Conservation (phyloP, 2,888 invertebrate genomes). For the Latheticus oryzae region DNA sequence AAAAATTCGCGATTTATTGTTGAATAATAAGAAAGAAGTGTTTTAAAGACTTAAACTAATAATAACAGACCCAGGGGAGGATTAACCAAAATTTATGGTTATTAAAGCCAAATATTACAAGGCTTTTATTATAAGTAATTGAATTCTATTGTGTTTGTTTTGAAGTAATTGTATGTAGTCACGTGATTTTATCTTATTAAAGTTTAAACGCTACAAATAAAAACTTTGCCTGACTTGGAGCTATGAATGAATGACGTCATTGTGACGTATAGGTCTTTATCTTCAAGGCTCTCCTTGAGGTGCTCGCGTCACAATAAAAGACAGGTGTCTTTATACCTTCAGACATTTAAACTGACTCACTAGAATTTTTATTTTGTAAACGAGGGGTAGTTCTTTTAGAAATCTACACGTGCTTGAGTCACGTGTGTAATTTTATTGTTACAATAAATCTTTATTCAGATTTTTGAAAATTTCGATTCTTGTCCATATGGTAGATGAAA, state of each 20-base stretch:
- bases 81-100: constrained; percentile 57
- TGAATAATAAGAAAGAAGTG: constrained; percentile 15
- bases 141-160: constrained; percentile 16
- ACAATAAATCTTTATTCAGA: too few relatives aligned
- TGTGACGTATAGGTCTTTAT: constrained; percentile 32
- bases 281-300: constrained; percentile 28
- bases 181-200: constrained; percentile 29
- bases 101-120: constrained; percentile 53
- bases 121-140: constrained; percentile 37
- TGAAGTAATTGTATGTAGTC: constrained; percentile 29
- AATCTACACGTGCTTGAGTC: constrained; percentile 29
- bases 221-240: neutral
- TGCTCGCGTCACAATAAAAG: constrained; percentile 15
- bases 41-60: constrained; percentile 35
- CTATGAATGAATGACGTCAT: constrained; percentile 33
- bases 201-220: constrained; percentile 21
- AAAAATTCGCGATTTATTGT: constrained; percentile 26
- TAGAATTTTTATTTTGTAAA: neutral
- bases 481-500: constrained; percentile 31
- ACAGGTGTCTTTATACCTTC: constrained; percentile 21
- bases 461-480: too few relatives aligned
- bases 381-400: constrained; percentile 20
- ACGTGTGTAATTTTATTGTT: constrained; percentile 12
- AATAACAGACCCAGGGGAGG: constrained; percentile 50
- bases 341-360: constrained; percentile 33